A percentile compares a stretch with the other conserved stretches of the same genome.
Conservation (phyloP, 2,113 vertebrate genomes). For the Syrrhaptes paradoxus region DNA sequence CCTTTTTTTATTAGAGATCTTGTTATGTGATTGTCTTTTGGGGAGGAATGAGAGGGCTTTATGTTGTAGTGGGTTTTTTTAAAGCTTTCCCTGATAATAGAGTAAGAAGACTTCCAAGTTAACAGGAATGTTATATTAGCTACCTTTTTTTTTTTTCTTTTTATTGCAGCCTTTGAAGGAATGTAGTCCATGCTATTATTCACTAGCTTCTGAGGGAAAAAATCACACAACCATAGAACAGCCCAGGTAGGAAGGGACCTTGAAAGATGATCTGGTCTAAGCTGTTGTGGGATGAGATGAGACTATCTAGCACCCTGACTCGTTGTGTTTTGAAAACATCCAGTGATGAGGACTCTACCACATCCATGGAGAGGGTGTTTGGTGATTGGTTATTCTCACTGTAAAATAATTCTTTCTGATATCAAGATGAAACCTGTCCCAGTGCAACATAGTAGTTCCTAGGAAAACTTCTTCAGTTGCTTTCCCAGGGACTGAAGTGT, state of each 20-base stretch:
- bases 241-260: neutral
- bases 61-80: neutral
- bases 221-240: neutral
- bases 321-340: neutral
- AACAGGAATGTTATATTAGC: constrained; percentile 11
- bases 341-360: neutral
- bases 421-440: neutral
- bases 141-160: neutral
- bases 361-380: neutral
- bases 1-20: constrained; percentile 61
- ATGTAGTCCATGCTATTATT: neutral
- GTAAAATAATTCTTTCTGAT: neutral
- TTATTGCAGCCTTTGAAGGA: constrained; percentile 1
- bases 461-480: neutral
- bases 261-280: neutral
- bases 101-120: constrained; percentile 29
- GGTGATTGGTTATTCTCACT: neutral
- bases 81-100: neutral
- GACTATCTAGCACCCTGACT: neutral
- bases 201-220: neutral
- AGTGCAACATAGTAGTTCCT: neutral
- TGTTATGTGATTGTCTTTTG: constrained; percentile 52
- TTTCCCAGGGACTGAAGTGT: neutral
- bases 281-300: neutral
- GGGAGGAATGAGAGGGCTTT: constrained; percentile 23